Conservation (phyloP, 2,797 vertebrate genomes). For the Paedocypris micromegethes region DNA sequence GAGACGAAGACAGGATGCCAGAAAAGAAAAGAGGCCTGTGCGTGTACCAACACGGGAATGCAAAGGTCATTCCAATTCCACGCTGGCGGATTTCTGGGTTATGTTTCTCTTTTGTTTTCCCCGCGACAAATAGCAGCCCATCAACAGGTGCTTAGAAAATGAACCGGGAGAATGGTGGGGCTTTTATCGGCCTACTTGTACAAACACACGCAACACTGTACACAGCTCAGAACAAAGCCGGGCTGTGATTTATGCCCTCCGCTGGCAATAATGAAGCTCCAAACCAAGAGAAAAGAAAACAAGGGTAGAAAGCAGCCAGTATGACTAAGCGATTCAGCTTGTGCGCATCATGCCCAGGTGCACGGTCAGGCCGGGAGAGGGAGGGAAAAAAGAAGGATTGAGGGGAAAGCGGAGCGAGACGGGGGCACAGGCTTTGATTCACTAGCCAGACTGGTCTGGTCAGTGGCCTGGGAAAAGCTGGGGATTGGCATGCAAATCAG, state of each 20-base stretch:
- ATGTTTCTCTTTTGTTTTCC: constrained; percentile 1
- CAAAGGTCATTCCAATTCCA: constrained; percentile 22
- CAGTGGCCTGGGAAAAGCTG: constrained; percentile 52
- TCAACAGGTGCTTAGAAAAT: constrained; percentile 6
- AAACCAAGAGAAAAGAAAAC: constrained; percentile 32
- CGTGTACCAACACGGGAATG: constrained; percentile 13
- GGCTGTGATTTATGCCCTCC: constrained; percentile 25
- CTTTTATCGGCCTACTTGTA: background rate
- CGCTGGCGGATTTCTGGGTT: background rate
- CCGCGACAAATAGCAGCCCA: background rate
- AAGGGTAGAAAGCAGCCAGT: constrained; percentile 22
- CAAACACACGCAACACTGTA: constrained; percentile 4
- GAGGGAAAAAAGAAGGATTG: constrained; percentile 30
- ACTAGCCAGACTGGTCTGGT: constrained; percentile 42
- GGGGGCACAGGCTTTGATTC: constrained; percentile 63
- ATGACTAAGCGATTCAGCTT: constrained; percentile 20
- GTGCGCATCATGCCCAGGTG: constrained; percentile 42
- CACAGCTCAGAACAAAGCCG: constrained; percentile 23
- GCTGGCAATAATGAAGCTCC: constrained; percentile 21
- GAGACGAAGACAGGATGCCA: constrained; percentile 34
- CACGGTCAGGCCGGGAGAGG: constrained; percentile 35
- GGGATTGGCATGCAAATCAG: constrained; percentile 69
- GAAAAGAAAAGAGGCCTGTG: constrained; percentile 23
- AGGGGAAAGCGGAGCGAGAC: constrained; percentile 33
- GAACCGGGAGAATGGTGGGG: background rate